A percentile compares a stretch with the other conserved stretches of the same genome.
phyloP scores from a whole-genome alignment of 2,888 invertebrate genomes.

The Odontothrips loti region DNA sequence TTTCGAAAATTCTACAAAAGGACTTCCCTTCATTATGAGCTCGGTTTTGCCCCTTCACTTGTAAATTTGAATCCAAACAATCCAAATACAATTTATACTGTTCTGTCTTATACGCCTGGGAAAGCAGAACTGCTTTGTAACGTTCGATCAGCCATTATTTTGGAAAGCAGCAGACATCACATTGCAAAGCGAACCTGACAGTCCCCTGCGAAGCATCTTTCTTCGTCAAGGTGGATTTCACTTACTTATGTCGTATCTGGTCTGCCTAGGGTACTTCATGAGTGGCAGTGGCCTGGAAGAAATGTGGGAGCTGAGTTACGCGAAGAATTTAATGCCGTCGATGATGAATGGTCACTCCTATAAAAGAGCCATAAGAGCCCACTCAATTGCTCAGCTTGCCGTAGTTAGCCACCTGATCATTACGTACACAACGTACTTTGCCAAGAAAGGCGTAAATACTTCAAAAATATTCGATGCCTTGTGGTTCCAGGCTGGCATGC shows the following conservation, averaged over 20 bases:
- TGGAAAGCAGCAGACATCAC: not conserved
- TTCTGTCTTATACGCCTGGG: not conserved
- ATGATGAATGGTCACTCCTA: not conserved
- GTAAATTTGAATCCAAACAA: not conserved
- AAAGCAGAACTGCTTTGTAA: not conserved
- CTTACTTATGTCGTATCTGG: not conserved
- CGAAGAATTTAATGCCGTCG: not conserved
- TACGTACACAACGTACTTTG: not conserved
- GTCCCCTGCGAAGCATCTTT: not conserved
- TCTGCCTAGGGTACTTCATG: not conserved
- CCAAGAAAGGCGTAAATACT: not conserved
- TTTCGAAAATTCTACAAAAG: not conserved
- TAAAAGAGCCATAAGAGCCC: not conserved
- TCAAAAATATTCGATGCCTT: not conserved
- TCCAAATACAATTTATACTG: not conserved
- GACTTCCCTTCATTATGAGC: not conserved
- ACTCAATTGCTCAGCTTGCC: not conserved
- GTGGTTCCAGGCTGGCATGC: not conserved
- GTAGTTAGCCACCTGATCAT: not conserved
- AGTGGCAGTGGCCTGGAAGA: not conserved
- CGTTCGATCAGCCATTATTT: not conserved
- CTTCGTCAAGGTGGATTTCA: not conserved
- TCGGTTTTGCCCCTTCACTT: not conserved
- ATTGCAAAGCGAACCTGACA: not conserved
- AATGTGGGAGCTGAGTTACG: not conserved